Evolutionary conservation across 2,888 invertebrate species (phyloP), one percentile per base, ranked within the genome.

Genomic region (Schizotus pectinicornis): DNA sequence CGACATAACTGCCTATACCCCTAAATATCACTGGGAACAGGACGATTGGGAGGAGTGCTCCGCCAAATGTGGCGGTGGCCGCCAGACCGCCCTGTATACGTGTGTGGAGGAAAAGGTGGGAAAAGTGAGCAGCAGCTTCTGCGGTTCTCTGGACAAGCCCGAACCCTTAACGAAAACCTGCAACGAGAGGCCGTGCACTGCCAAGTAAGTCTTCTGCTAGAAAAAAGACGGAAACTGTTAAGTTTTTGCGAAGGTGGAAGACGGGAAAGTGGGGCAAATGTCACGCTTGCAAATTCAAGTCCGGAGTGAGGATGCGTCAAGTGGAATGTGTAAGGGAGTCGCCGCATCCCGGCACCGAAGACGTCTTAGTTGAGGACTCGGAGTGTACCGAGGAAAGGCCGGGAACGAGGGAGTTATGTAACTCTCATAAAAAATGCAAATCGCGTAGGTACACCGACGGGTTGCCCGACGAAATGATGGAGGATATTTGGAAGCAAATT

Each of bases 71-170:
- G 88, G 86, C 1, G 86, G 86, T 58, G 88, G 88, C 59, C 79
- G 75, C 36, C 79, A 82, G 69, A 74, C 74, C 22, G 81, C 85
- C 0, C 79, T 81, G 58, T 81, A 84, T 14, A 78, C 81, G 3
- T 89, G 88, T 74, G 79, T 84, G 33, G 88, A 88, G 72, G 81
- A 81, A 64, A 84, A 83, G 68, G 82, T 83, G n/a, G 88, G 88
- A 0, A 77, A 82, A 52, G 88, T 88, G 1, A 85, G 85, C 62
- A 81, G 84, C 33, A 76, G 77, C 14, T 83, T 83, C 63, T 85
- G 85, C 65, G 73, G 78, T 5, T 74, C 74, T 8, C 45, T 69
- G 5, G 77, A 77, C 8, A 82, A 80, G 61, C 83, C 83, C 0
- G 75, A 78, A 38, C 62, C 71, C 1, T 74, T 75, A 57, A 74